Base-by-base conservation (phyloP, 64 coral and sea anemone genomes). In the Montipora efflorescens region DNA sequence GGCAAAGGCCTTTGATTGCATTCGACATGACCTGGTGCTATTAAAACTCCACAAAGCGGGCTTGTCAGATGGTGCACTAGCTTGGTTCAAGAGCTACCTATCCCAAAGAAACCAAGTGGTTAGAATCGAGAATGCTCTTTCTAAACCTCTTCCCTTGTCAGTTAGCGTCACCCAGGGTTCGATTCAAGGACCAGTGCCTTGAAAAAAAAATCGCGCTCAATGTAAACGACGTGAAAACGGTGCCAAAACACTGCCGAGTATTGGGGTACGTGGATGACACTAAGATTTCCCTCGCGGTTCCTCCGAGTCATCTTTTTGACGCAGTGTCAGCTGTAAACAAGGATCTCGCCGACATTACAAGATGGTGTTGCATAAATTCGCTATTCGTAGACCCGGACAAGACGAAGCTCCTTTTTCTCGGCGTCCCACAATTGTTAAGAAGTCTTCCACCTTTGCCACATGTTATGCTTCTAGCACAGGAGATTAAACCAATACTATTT, bases 131-230 rank as follows among this genome's bases (percentile, higher is more conserved):
- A 62, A 48, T 49, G 77, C 57, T n/a, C n/a, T 90, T 13, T 90
- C 62, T 80, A 57, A 48, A 59, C 57, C 88, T 47, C 61, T 80
- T 76, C 51, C 55, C 77, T 75, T 83, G 47, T 82, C 46, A 48
- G 78, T 80, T 18, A 64, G 79, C 82, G 90, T 83, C 5, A 20
- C 77, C 76, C 77, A 90, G 52, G 88, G 88, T 19, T 80, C 87
- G 43, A 88, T 88, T n/a, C 48, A 79, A 7, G 88, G 88, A 19
- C 74, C 74, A 46, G 88, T 90, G 46, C 47, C 67, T 55, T 79
- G 36, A 36, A 36, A 36, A 36, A 36, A 36, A 36, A 36, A 36
- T 90, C 18, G 79, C 52, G 45, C 64, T 90, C 7, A 22, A 79
- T 47, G 13, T 90, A 23, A 90, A 79, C 48, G 55, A 79, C 67